A percentile compares a stretch with the other conserved stretches of the same genome.
These are phyloP conservation scores for Psix sp. DNA, from an alignment of 1,140 invertebrate genomes.

Conservation along the genomic window DNA sequence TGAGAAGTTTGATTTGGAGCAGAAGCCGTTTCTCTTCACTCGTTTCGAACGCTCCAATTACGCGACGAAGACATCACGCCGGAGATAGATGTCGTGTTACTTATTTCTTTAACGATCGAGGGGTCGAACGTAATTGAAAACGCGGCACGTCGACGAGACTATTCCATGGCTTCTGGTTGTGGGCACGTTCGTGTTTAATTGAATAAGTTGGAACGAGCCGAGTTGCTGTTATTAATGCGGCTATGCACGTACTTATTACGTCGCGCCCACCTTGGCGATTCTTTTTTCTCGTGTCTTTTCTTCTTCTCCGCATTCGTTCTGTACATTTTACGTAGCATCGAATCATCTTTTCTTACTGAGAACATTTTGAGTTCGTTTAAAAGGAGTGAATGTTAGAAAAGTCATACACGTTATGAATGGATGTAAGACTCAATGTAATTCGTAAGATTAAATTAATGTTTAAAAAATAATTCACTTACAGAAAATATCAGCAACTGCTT, in stretches of 20 bases:
- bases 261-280: slow-evolving; percentile 37
- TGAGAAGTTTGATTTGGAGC: slow-evolving; percentile 40
- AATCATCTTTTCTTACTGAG: slow-evolving; percentile 20
- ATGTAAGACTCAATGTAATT: too few relatives aligned
- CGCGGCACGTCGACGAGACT: slow-evolving; percentile 57
- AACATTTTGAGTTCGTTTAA: background rate
- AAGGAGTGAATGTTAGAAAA: too few relatives aligned
- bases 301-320: slow-evolving; percentile 27
- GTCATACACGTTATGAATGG: too few relatives aligned
- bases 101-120: slow-evolving; percentile 62
- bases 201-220: slow-evolving; percentile 60
- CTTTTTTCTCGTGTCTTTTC: slow-evolving; percentile 13
- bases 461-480: too few relatives aligned
- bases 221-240: slow-evolving; percentile 62
- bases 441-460: too few relatives aligned
- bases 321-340: slow-evolving; percentile 24
- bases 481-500: too few relatives aligned
- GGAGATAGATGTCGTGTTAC: slow-evolving; percentile 59
- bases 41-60: slow-evolving; percentile 56
- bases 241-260: slow-evolving; percentile 55
- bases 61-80: slow-evolving; percentile 42
- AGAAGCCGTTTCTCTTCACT: slow-evolving; percentile 29
- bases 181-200: slow-evolving; percentile 64
- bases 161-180: slow-evolving; percentile 56
- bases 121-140: slow-evolving; percentile 61